Base-by-base conservation (phyloP, 2,113 vertebrate genomes). In the Salvelinus alpinus region DNA sequence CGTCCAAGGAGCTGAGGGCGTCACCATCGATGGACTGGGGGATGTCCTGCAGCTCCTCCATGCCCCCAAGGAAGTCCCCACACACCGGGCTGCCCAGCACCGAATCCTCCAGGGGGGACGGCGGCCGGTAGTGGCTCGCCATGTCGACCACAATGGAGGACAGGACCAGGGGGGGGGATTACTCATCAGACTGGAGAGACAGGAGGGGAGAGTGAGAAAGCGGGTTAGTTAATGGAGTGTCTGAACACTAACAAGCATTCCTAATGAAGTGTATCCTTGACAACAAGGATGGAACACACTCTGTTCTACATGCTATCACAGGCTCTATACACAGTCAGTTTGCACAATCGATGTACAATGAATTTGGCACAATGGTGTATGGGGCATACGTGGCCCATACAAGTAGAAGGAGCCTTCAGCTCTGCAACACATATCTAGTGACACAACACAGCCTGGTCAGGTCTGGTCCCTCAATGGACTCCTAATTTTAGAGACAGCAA, bases 1-100 rank as follows among this genome's bases (percentile, higher is more conserved):
- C 90, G 72, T 93, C 92, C 12, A 99, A 93, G 72, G 90, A 86
- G 48, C 93, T 94, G 22, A 95, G 94, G 4, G 91, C 86, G 34
- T 96, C 94, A 7, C 95, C 95, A 0, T 85, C 94, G 0, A 96
- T 86, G 31, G 95, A 94, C 57, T 90, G 94, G 1, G 96, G 95
- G 62, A 97, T 91, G 57, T 96, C 95, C 20, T 91, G 92, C 31
- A 98, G 93, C 67, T 91, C 94, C 31, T 94, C 95, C 91, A 98
- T 95, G 67, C 94, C 93, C 82, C 66, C 48, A n/a, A 70, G 18
- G 72, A 97, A 94, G 75, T 96, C 96, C 75, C 94, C 95, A 47
- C 94, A 95, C 9, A 99, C 90, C 0, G 97, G 95, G 79, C 95
- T 97, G 70, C 91, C 93, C 81, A 96, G 90, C 57, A 94, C 93